phyloP scores from a whole-genome alignment of 2,888 invertebrate species.

The Peribatodes rhomboidaria region DNA sequence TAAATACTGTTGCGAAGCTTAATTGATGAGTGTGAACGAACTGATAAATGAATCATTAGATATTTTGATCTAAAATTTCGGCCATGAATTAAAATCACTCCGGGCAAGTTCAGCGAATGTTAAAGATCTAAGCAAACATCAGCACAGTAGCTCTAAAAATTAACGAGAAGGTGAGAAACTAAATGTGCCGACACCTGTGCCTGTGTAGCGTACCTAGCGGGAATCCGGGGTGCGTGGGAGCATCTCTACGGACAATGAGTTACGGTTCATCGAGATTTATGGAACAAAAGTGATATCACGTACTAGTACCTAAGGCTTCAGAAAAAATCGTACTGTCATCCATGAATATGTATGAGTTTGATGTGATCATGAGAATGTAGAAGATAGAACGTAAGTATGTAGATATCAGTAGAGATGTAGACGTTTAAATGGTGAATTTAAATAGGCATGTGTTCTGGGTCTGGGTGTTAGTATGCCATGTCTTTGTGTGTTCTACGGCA shows the following conservation, averaged over 20 bases:
- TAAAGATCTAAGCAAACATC: conserved; percentile 18
- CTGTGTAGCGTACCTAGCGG: conserved; percentile 39
- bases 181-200: conserved; percentile 48
- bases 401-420: no score
- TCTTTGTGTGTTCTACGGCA: no score
- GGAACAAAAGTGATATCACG: conserved; percentile 30
- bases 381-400: no score
- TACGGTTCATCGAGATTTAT: conserved; percentile 42
- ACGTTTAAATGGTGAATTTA: no score
- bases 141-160: conserved; percentile 45
- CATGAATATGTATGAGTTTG: conserved; percentile 3
- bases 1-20: conserved; percentile 14
- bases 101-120: not conserved
- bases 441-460: no score
- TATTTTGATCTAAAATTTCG: not conserved
- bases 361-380: not conserved
- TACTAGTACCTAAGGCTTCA: not conserved
- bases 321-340: not conserved
- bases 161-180: conserved; percentile 55
- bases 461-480: no score
- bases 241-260: conserved; percentile 42
- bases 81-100: not conserved
- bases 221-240: conserved; percentile 46
- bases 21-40: conserved; percentile 16
- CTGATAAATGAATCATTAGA: conserved; percentile 7